Evolutionary conservation across 2,888 invertebrate species (phyloP), one percentile per base, ranked within the genome.

Genomic region (Pyrochroa serraticornis): DNA sequence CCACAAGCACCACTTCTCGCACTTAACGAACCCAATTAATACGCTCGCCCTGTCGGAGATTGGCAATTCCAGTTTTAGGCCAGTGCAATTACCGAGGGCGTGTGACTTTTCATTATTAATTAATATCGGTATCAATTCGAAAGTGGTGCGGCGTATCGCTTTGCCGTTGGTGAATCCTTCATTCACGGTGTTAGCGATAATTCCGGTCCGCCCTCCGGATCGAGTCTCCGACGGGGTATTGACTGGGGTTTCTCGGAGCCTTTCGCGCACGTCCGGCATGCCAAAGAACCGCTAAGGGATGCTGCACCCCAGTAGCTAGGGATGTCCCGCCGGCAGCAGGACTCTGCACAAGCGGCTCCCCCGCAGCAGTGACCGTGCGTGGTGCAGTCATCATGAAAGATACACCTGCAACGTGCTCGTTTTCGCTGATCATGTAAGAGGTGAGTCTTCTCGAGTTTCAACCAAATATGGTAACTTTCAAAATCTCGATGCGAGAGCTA

Each of bases 251-350:
- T 69, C 71, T 76, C 76, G 76, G 73, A 47, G 63, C 67, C 62
- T 44, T 59, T 74, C 75, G 75, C 69, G 65, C 64, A 59, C 62
- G 62, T 69, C 69, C 74, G 74, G 60, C 64, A 57, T 66, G 62
- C 71, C 70, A 71, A 71, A 72, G 71, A 68, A 72, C 58, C 60
- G 68, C 69, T 68, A 65, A 70, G 74, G 74, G 76, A 74, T 75
- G 75, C 76, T 75, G 75, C 76, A 74, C 74, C 75, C 74, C 75
- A 75, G 73, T 73, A 71, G 71, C 75, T 72, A 71, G 74, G 73
- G 71, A 76, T 75, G 76, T 64, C 66, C 66, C 61, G 63, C 58
- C 68, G 67, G 63, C 67, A 61, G 60, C 51, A 44, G 35, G 14
- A 35, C 52, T 36, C 38, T 42, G 14, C 41, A 8, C 41, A 7